Base-by-base conservation (phyloP, 2,797 vertebrate genomes). In the Amphiprion clarkii region DNA sequence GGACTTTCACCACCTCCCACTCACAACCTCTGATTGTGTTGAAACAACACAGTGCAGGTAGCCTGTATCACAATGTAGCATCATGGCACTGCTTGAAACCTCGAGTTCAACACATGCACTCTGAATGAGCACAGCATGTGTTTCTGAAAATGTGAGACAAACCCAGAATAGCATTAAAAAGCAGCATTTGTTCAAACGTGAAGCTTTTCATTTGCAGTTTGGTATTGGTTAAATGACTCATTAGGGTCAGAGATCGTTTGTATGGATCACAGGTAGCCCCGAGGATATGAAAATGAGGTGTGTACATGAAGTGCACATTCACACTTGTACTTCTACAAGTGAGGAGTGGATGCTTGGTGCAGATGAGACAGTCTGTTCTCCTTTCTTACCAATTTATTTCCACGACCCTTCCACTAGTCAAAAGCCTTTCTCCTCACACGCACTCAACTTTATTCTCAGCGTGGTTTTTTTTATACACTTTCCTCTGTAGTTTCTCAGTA, bases 181-280 rank as follows among this genome's bases (percentile, higher is more conserved):
- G 5, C 12, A 56, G 5, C 14, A 16, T 27, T 36, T 46, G 57
- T 51, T 59, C 25, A 54, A 70, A 60, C 10, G 16, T 66, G 25
- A 29, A 31, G 52, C 36, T 57, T 81, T 78, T 80, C 27, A 63
- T 84, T 54, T 44, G 44, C 55, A 17, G 19, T 21, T 62, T 51
- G 74, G 70, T 56, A 58, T 29, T 36, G 12, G 40, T 67, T 63
- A 70, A 78, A 84, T 78, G 42, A 78, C 86, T 82, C 51, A 82
- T 48, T 40, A 31, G 4, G 27, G 48, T 74, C 67, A 62, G 46
- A 49, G 23, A 70, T 76, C 13, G 56, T 82, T 81, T 76, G 75
- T 64, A 77, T 85, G 76, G 69, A 69, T 67, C 67, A 40, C 62
- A 76, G 65, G 58, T 71, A 42, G 49, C 46, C 42, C 46, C 17